Evolutionary conservation across 92 coral and sea anemone species (phyloP).

Genomic region (Epizoanthus fatuus): DNA sequence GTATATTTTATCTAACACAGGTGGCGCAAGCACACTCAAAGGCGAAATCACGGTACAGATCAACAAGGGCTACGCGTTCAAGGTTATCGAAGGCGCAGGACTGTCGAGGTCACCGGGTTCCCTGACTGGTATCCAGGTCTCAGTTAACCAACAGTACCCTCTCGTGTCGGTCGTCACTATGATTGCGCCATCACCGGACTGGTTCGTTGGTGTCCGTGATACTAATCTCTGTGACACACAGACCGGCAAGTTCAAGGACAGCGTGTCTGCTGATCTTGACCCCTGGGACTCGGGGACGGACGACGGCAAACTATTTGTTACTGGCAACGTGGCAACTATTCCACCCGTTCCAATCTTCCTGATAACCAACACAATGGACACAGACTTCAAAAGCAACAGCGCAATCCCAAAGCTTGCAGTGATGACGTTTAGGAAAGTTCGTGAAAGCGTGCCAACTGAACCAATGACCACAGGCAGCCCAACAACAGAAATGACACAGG

Average conservation of each 20-base stretch:
- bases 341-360: background rate
- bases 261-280: background rate
- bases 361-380: conserved; percentile 15
- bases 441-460: background rate
- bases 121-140: conserved; percentile 14
- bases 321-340: background rate
- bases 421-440: conserved; percentile 6
- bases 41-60: no score
- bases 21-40: no score
- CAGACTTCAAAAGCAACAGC: background rate
- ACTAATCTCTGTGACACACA: conserved; percentile 29
- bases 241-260: conserved; percentile 28
- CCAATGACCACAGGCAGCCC: no score
- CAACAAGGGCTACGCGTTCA: no score
- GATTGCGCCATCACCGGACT: conserved; percentile 59
- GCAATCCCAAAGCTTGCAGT: conserved; percentile 5
- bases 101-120: background rate
- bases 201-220: conserved; percentile 46
- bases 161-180: conserved; percentile 36
- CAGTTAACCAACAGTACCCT: conserved; percentile 22
- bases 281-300: conserved; percentile 63
- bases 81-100: background rate
- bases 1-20: no score
- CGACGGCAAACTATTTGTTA: background rate
- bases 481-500: no score